Evolutionary conservation across 1,140 invertebrate species (phyloP).

Genomic region (Anoplophora glabripennis): DNA sequence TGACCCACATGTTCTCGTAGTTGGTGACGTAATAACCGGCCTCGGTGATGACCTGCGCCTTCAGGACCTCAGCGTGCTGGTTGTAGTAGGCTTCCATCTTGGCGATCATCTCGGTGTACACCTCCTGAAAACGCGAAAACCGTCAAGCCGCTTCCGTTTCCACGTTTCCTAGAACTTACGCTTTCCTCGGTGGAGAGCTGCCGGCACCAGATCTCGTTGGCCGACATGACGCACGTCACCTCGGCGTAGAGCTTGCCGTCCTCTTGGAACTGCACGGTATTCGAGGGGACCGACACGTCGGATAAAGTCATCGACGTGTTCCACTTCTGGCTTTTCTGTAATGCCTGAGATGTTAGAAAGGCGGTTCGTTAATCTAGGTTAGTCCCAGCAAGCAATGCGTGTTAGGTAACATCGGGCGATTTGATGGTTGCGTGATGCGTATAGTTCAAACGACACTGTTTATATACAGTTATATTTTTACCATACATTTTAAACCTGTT

Average conservation of each 20-base stretch:
- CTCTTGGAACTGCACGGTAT: constrained; percentile 38
- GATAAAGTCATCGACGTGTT: constrained; percentile 10
- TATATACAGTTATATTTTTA: too few relatives aligned
- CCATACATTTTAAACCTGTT: too few relatives aligned
- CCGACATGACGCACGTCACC: constrained; percentile 41
- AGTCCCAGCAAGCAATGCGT: constrained; percentile 1
- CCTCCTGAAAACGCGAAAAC: constrained; percentile 48
- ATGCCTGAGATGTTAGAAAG: constrained; percentile 39
- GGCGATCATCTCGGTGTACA: constrained; percentile 52
- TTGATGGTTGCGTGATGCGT: too few relatives aligned
- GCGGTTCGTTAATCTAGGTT: constrained; percentile 11
- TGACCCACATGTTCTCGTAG: constrained; percentile 57
- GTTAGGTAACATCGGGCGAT: too few relatives aligned
- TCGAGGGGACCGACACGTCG: constrained; percentile 43
- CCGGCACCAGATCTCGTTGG: constrained; percentile 45
- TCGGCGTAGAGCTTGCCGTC: constrained; percentile 31
- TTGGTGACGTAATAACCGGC: constrained; percentile 59
- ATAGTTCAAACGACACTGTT: too few relatives aligned
- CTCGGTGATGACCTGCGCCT: constrained; percentile 19
- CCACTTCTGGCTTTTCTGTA: constrained; percentile 42
- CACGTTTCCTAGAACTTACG: constrained; percentile 26
- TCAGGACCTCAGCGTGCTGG: constrained; percentile 17
- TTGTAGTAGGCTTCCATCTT: constrained; percentile 59
- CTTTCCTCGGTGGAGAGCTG: constrained; percentile 38
- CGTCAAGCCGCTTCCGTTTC: neutral